These are phyloP conservation scores for Acrocephalus kingi DNA, from an alignment of 2,113 vertebrate species.

Conservation along the genomic window DNA sequence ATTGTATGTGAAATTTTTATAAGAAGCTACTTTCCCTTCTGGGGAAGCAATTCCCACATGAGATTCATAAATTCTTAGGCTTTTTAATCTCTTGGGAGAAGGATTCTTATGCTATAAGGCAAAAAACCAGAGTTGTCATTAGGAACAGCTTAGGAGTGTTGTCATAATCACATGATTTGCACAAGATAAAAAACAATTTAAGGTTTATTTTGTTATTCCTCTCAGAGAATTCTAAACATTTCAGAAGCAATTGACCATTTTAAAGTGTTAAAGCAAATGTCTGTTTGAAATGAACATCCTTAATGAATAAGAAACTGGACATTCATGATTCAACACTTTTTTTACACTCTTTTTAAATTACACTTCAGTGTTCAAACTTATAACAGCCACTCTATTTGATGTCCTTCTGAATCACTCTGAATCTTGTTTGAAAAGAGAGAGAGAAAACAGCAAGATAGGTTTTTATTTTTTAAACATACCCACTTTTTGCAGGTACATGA, in stretches of 20 bases:
- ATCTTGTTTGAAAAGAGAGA: not conserved
- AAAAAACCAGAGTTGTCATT: not conserved
- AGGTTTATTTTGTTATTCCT: not conserved
- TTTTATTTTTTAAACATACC: not conserved
- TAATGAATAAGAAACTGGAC: not conserved
- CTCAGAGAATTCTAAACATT: not conserved
- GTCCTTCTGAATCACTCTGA: not conserved
- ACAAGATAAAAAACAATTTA: not conserved
- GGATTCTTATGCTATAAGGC: constrained; percentile 83
- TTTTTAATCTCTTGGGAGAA: constrained; percentile 85
- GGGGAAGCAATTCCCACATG: constrained; percentile 97
- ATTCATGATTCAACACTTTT: not conserved
- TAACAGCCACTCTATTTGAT: not conserved
- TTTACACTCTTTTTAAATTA: not conserved
- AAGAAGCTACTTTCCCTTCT: constrained; percentile 92
- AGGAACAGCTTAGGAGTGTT: not conserved
- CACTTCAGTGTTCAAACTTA: not conserved
- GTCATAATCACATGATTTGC: not conserved
- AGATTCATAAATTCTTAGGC: constrained; percentile 92
- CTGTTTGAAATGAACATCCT: not conserved
- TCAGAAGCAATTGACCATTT: not conserved
- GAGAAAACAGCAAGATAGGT: fast-evolving
- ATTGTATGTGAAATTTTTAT: constrained; percentile 93
- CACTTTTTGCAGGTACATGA: not conserved
- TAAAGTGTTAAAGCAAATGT: not conserved